phyloP scores from a whole-genome alignment of 2,113 vertebrate species.

The Syngnathus floridae region DNA sequence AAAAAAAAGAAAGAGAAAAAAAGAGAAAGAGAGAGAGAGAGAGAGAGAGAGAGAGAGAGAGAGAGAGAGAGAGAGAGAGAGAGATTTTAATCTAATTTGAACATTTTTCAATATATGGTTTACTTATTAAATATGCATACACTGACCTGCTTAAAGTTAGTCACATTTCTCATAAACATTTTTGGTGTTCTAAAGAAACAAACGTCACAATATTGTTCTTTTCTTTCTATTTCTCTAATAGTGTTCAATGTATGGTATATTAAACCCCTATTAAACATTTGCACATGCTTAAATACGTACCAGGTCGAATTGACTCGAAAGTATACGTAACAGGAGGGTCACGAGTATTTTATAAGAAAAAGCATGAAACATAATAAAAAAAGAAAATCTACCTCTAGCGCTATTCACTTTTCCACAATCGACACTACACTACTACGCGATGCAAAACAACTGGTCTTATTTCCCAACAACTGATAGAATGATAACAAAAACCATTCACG shows the following conservation, averaged over 20 bases:
- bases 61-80: too few relatives aligned
- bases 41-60: too few relatives aligned
- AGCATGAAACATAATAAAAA: constrained; percentile 26
- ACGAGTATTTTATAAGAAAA: constrained; percentile 38
- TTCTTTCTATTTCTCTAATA: background rate
- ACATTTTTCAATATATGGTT: background rate
- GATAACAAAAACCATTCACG: constrained; percentile 61
- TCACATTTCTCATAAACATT: too few relatives aligned
- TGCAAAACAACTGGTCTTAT: constrained; percentile 43
- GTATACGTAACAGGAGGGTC: background rate
- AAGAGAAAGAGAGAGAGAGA: too few relatives aligned
- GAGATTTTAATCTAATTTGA: background rate
- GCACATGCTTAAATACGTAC: background rate
- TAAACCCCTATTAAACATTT: too few relatives aligned
- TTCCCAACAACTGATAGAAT: constrained; percentile 56
- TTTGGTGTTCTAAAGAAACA: too few relatives aligned
- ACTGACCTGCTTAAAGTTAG: background rate
- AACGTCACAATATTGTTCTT: too few relatives aligned
- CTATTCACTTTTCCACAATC: constrained; percentile 53
- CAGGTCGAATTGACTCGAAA: background rate
- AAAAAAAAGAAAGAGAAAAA: too few relatives aligned
- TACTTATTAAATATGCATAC: background rate
- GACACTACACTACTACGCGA: constrained; percentile 49
- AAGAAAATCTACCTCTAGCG: constrained; percentile 39
- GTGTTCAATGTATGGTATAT: too few relatives aligned